Percentiles rank a stretch among this genome's conserved stretches.
These are phyloP conservation scores for Omphaloscelis lunosa DNA, from an alignment of 2,888 invertebrate genomes.

Conservation along the genomic window DNA sequence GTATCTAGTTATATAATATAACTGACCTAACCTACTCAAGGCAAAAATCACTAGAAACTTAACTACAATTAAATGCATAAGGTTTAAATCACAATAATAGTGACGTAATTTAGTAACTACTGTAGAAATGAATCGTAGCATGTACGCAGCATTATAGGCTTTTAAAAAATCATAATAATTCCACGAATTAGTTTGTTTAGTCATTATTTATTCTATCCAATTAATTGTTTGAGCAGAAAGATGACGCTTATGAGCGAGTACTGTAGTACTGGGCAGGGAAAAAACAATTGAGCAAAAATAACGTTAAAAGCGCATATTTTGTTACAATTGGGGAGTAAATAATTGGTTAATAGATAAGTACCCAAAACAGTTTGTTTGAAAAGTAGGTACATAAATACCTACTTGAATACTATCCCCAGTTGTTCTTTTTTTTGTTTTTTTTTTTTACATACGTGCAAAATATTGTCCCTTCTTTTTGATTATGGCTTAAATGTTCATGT, in stretches of 20 bases:
- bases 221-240: not conserved
- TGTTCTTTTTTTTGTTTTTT: no score
- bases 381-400: not conserved
- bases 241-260: not conserved
- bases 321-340: not conserved
- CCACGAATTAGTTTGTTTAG: not conserved
- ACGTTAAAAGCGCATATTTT: not conserved
- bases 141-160: not conserved
- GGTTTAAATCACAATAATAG: not conserved
- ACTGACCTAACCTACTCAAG: not conserved
- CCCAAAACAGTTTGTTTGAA: not conserved
- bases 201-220: not conserved
- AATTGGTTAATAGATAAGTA: not conserved
- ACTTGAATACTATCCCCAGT: not conserved
- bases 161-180: not conserved
- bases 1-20: not conserved
- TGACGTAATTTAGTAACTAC: not conserved
- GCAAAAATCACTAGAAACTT: not conserved
- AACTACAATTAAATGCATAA: not conserved
- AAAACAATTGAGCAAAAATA: slow-evolving; percentile 6
- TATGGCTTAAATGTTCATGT: not conserved
- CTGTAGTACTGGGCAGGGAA: not conserved
- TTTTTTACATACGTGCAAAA: no score
- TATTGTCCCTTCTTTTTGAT: not conserved
- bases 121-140: no score